phyloP scores from a whole-genome alignment of 2,797 vertebrate species.

The Carduelis carduelis region DNA sequence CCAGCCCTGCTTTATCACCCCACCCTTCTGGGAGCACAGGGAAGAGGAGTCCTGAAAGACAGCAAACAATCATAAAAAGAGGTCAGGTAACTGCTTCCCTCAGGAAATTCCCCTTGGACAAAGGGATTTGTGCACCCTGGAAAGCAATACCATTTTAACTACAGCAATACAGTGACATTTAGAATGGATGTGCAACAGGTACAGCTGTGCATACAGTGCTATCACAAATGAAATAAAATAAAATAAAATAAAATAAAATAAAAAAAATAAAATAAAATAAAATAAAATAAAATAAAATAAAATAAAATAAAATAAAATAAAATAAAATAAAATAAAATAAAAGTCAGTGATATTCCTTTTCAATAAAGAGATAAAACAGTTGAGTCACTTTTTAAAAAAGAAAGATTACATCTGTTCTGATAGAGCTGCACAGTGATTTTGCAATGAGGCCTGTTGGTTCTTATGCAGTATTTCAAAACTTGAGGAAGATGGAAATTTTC shows the following conservation, averaged over 20 bases:
- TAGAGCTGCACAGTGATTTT: neutral
- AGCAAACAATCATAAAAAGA: neutral
- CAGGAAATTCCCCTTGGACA: neutral
- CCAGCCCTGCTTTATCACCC: slow-evolving; percentile 97
- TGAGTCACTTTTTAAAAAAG: neutral
- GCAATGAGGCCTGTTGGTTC: neutral
- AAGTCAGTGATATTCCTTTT: neutral
- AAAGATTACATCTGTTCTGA: neutral
- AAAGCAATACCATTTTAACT: neutral
- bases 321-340: neutral
- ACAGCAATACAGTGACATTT: neutral
- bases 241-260: neutral
- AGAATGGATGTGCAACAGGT: fast-evolving
- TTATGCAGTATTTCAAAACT: neutral
- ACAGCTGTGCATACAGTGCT: neutral
- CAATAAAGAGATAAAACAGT: neutral
- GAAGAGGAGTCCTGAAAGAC: slow-evolving; percentile 86
- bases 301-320: too few relatives aligned
- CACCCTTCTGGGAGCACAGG: slow-evolving; percentile 93
- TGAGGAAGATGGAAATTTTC: neutral
- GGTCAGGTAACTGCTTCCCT: neutral
- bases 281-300: neutral
- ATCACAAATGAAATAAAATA: neutral
- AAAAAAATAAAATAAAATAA: too few relatives aligned
- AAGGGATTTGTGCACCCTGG: neutral